phyloP scores from a whole-genome alignment of 1,140 invertebrate genomes.

The Tachypleus tridentatus region DNA sequence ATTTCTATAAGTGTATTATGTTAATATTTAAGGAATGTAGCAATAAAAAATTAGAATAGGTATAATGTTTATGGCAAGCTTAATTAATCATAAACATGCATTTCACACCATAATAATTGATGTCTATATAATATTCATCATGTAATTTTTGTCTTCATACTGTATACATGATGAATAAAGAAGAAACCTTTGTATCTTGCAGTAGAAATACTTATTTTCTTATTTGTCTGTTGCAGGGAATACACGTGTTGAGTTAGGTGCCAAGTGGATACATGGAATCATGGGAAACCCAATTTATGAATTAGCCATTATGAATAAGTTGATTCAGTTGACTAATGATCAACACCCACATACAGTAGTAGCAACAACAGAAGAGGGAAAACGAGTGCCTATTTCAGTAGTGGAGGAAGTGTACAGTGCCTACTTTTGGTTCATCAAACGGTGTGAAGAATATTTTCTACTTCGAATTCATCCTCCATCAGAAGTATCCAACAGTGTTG shows the following conservation, averaged over 20 bases:
- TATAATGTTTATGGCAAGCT: no score
- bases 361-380: slow-evolving; percentile 70
- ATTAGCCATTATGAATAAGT: slow-evolving; percentile 15
- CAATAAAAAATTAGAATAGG: no score
- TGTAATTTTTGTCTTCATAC: no score
- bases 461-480: slow-evolving; percentile 66
- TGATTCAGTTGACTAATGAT: slow-evolving; percentile 36
- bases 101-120: no score
- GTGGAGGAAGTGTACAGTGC: slow-evolving; percentile 70
- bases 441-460: slow-evolving; percentile 81
- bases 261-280: slow-evolving; percentile 81
- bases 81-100: no score
- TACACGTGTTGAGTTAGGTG: slow-evolving; percentile 62
- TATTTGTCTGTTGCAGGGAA: slow-evolving; percentile 28
- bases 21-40: no score
- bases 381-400: slow-evolving; percentile 49
- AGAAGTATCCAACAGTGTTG: slow-evolving; percentile 74
- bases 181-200: neutral
- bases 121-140: no score
- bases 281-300: slow-evolving; percentile 54
- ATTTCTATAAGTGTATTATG: no score
- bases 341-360: slow-evolving; percentile 76
- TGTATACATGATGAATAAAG: slow-evolving; percentile 8
- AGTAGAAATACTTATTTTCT: slow-evolving; percentile 8
- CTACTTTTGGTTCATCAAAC: slow-evolving; percentile 70